Conservation (phyloP, 2,888 invertebrate genomes). For the Altica lythri region DNA sequence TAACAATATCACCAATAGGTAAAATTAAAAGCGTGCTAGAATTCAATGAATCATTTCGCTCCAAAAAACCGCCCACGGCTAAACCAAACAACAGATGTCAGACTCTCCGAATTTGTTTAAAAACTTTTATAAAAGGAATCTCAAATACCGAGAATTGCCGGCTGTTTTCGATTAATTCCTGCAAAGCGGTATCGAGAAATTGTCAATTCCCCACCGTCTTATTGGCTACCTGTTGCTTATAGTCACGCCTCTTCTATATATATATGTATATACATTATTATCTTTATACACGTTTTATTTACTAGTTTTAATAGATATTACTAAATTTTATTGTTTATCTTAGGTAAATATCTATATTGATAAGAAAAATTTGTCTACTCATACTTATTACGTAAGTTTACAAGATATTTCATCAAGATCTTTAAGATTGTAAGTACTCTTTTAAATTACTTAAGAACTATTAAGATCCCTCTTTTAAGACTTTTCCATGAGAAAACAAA, state of each 20-base stretch:
- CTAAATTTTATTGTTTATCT: constrained; percentile 28
- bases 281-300: background rate
- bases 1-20: constrained; percentile 10
- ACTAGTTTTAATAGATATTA: background rate
- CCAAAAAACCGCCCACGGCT: constrained; percentile 10
- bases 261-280: constrained; percentile 31
- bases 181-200: constrained; percentile 32
- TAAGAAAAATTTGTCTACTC: no score
- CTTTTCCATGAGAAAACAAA: no score
- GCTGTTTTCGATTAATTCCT: constrained; percentile 34
- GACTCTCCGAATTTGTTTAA: background rate
- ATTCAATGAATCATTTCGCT: constrained; percentile 27
- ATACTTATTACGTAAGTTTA: no score
- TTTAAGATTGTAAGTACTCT: no score
- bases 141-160: constrained; percentile 34
- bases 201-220: constrained; percentile 37
- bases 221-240: constrained; percentile 55
- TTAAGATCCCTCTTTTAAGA: no score
- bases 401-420: no score
- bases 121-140: no score
- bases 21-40: constrained; percentile 2
- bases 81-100: background rate
- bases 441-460: no score
- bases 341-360: background rate
- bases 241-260: constrained; percentile 42